These are phyloP conservation scores for Drosophila nigromelanica DNA, from an alignment of 1,140 invertebrate genomes.

Conservation along the genomic window DNA sequence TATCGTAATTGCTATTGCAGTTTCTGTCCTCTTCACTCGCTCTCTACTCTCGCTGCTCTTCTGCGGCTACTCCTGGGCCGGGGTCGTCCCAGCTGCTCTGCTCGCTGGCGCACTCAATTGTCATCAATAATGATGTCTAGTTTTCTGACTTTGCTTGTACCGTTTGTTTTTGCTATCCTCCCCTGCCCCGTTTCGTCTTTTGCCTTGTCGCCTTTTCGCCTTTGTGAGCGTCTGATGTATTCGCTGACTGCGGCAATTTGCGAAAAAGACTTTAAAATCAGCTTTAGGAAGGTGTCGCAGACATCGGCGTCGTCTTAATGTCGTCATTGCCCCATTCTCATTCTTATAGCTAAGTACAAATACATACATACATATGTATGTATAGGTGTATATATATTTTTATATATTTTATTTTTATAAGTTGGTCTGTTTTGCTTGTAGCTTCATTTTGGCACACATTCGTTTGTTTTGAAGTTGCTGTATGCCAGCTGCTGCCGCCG, in stretches of 20 bases:
- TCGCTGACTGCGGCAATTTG: constrained; percentile 70
- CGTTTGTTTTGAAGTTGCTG: constrained; percentile 15
- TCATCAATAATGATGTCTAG: constrained; percentile 84
- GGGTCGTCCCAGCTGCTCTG: constrained; percentile 53
- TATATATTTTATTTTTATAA: neutral
- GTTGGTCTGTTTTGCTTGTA: constrained; percentile 12
- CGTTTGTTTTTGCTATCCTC: constrained; percentile 42
- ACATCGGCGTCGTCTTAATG: constrained; percentile 1
- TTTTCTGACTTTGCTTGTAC: constrained; percentile 58
- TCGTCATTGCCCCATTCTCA: constrained; percentile 30
- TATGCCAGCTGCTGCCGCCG: neutral
- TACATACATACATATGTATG: neutral
- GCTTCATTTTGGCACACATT: constrained; percentile 39
- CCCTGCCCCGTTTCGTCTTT: neutral
- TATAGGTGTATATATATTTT: neutral
- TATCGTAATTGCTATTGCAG: constrained; percentile 72
- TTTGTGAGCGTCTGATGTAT: constrained; percentile 67
- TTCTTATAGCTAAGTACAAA: constrained; percentile 18
- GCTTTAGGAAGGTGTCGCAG: constrained; percentile 49
- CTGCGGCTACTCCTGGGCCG: constrained; percentile 13
- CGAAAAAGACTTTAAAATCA: constrained; percentile 62
- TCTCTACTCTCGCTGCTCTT: constrained; percentile 22
- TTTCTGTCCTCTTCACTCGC: constrained; percentile 41
- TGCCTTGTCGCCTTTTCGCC: constrained; percentile 41
- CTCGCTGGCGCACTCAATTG: constrained; percentile 81